Evolutionary conservation across 2,888 invertebrate species (phyloP).

Genomic region (Pilophorus perplexus): DNA sequence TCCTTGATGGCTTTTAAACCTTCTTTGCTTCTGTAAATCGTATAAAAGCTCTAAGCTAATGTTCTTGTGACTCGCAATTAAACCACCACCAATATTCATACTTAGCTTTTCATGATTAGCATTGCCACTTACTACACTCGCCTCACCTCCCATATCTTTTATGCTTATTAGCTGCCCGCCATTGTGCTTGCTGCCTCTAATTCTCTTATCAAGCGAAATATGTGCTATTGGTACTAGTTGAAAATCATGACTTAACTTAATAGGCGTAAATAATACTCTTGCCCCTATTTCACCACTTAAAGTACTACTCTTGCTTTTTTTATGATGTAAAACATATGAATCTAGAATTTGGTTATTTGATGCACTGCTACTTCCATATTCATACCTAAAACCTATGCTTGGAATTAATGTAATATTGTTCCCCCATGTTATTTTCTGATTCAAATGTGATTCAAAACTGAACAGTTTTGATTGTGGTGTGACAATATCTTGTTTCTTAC

Average conservation of each 20-base stretch:
- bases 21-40: neutral
- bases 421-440: neutral
- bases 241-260: neutral
- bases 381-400: neutral
- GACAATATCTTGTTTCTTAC: neutral
- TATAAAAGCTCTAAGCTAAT: neutral
- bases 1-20: neutral
- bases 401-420: neutral
- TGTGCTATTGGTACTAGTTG: neutral
- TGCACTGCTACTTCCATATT: neutral
- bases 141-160: neutral
- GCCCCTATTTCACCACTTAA: neutral
- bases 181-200: neutral
- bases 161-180: neutral
- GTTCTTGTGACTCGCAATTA: neutral
- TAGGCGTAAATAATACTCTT: neutral
- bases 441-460: neutral
- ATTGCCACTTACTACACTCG: neutral
- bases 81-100: neutral
- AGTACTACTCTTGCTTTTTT: neutral
- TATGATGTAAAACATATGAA: neutral
- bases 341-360: neutral
- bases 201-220: neutral
- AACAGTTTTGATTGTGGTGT: neutral
- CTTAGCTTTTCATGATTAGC: neutral